A percentile compares a stretch with the other conserved stretches of the same genome.
Conservation (phyloP, 2,888 invertebrate species). For the Listrodromus nycthemerus region DNA sequence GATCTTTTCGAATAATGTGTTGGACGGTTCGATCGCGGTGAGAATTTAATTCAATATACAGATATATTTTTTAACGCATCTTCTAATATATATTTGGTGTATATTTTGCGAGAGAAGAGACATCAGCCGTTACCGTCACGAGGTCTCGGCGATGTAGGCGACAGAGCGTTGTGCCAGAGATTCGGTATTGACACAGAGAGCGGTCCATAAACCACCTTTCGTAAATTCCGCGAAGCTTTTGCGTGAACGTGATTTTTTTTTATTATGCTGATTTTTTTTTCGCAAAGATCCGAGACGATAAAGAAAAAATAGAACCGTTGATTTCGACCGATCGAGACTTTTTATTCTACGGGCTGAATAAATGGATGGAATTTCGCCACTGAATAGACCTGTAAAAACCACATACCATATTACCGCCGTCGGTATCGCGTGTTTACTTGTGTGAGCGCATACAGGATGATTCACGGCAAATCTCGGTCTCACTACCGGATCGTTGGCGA, state of each 20-base stretch:
- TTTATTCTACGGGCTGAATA: not conserved
- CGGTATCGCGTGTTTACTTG: not conserved
- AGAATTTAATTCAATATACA: conserved; percentile 33
- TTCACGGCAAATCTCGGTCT: not conserved
- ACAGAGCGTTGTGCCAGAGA: conserved; percentile 18
- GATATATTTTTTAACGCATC: not conserved
- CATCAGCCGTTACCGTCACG: conserved; percentile 39
- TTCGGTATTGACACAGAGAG: conserved; percentile 25
- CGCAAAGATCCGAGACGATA: not conserved
- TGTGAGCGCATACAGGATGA: conserved; percentile 1
- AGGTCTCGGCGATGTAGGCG: conserved; percentile 23
- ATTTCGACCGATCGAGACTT: not conserved
- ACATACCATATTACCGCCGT: conserved; percentile 6
- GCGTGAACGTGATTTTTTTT: not conserved
- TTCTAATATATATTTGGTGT: conserved; percentile 14
- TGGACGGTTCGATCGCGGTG: conserved; percentile 7
- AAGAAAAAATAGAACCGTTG: too few species aligned
- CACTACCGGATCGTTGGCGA: not conserved
- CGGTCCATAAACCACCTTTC: conserved; percentile 23
- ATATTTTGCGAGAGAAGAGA: conserved; percentile 24
- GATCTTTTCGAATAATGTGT: conserved; percentile 14
- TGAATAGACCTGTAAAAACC: conserved; percentile 20
- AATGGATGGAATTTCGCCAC: not conserved
- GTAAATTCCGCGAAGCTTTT: not conserved
- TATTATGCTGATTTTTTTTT: not conserved